phyloP scores from a whole-genome alignment of 2,113 vertebrate genomes.

The Nannobrachium achirus region DNA sequence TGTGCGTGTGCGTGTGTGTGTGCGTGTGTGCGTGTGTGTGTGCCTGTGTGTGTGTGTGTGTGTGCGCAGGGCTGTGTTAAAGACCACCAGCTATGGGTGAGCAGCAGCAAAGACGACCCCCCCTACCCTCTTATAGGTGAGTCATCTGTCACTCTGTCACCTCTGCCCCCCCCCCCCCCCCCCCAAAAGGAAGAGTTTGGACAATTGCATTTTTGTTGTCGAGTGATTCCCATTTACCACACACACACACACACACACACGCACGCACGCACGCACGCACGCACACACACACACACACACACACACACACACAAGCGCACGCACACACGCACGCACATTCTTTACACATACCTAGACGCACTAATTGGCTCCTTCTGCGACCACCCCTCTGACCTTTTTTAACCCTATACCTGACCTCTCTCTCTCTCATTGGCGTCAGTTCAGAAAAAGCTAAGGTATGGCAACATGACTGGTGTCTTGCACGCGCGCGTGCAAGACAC shows the following conservation, averaged over 20 bases:
- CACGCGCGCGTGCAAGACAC: too few relatives aligned
- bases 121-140: conserved; percentile 97
- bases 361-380: too few relatives aligned
- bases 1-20: neutral
- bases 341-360: too few relatives aligned
- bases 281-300: neutral
- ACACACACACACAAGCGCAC: conserved; percentile 22
- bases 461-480: too few relatives aligned
- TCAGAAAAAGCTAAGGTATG: too few relatives aligned
- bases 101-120: conserved; percentile 91
- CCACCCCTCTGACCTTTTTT: conserved; percentile 37
- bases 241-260: neutral
- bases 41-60: conserved; percentile 2
- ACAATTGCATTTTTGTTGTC: neutral
- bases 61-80: conserved; percentile 84
- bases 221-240: neutral
- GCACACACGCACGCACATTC: too few relatives aligned
- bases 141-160: conserved; percentile 35
- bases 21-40: neutral
- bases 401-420: neutral
- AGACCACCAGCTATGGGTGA: conserved; percentile 95
- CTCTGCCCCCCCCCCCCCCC: too few relatives aligned
- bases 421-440: too few relatives aligned
- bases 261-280: neutral
- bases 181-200: too few relatives aligned